Base-by-base conservation (phyloP, 2,797 vertebrate species). In the Falco biarmicus region DNA sequence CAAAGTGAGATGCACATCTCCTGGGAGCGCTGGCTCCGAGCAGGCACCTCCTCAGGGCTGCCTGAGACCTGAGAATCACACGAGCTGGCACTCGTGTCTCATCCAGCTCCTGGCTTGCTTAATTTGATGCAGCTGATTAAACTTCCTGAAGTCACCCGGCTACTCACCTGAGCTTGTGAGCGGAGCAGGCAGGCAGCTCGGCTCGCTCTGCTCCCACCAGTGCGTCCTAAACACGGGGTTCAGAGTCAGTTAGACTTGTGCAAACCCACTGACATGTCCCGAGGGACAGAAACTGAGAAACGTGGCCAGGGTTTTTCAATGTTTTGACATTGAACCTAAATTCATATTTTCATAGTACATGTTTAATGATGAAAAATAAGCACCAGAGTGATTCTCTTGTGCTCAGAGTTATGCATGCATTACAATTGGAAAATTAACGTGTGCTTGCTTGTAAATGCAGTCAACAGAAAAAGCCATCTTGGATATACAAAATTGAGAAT, bases 1-100 rank as follows among this genome's bases (percentile, higher is more conserved):
- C 11, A 41, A 53, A 19, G 0, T 0, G 1, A 77, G 63, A 37
- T 1, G 20, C 8, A 2, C 1, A 1, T 48, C 25, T 47, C 17
- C 37, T 16, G 43, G 61, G 50, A 84, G 47, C 70, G 31, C 4
- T 2, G 9, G 10, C 32, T 77, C 51, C 13, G 32, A 39, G 69
- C 34, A 48, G 39, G 51, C 51, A 39, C 13, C 47, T 76, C n/a
- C 68, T 45, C 0, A 0, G 37, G 61, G 68, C 78, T 39, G 53
- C 65, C 41, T 5, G 28, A 41, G 47, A 37, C 48, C 48, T 17
- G 57, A 59, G 47, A 79, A 47, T 32, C 53, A 7, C 57, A 25
- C 6, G 48, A 87, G 26, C 59, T 73, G 50, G 11, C 39, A 22
- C 31, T 9, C 0, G 0, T 41, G 50, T 37, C 77, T 80, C 76